These are phyloP conservation scores for Meloidogyne hapla DNA, from an alignment of 1,140 invertebrate species.

Conservation along the genomic window DNA sequence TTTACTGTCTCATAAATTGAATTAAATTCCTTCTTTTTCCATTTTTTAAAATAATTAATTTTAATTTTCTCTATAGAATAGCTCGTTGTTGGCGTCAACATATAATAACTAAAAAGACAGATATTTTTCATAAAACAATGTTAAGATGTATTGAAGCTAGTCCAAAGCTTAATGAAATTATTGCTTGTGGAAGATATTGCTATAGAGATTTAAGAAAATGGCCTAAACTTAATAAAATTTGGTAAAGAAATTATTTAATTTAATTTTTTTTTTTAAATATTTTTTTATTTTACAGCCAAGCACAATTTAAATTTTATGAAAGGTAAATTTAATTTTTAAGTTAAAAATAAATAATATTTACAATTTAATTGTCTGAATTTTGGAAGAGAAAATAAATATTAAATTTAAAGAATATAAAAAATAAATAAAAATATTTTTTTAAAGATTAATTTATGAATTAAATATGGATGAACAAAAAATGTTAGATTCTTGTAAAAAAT, in stretches of 20 bases:
- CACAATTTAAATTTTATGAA: conserved; percentile 58
- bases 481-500: conserved; percentile 25
- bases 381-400: too few species aligned
- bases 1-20: too few species aligned
- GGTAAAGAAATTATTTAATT: conserved; percentile 36
- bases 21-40: too few species aligned
- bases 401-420: too few species aligned
- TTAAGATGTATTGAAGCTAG: conserved; percentile 57
- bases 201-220: conserved; percentile 57
- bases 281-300: conserved; percentile 40
- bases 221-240: conserved; percentile 57
- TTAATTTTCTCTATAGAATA: conserved; percentile 9
- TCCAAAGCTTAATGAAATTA: conserved; percentile 60
- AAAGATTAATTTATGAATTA: conserved; percentile 43
- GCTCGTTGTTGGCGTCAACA: conserved; percentile 33
- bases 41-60: too few species aligned
- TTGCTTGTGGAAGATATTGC: conserved; percentile 57
- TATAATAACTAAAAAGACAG: conserved; percentile 20
- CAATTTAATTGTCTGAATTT: too few species aligned
- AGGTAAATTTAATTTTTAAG: background rate
- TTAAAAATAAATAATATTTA: background rate
- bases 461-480: conserved; percentile 44
- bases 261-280: background rate
- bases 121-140: conserved; percentile 60
- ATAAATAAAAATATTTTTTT: background rate